Percentiles rank a stretch among this genome's conserved stretches.
Conservation (phyloP, 2,113 vertebrate species). For the Ceuthmochares aereus region DNA sequence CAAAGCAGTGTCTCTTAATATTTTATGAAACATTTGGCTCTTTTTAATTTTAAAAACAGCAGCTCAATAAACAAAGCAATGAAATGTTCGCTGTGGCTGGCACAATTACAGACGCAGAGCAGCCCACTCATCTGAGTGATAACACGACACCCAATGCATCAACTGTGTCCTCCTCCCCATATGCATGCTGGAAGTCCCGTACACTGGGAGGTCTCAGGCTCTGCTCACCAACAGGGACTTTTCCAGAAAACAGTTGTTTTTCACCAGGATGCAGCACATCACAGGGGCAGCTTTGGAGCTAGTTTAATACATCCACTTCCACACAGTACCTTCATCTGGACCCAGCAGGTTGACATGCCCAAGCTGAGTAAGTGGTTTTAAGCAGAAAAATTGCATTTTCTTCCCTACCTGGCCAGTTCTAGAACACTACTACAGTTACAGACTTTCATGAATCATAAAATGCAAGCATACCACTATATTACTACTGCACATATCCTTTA, state of each 20-base stretch:
- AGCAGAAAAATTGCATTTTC: background rate
- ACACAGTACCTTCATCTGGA: background rate
- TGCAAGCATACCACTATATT: background rate
- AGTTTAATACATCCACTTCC: background rate
- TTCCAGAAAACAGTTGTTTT: background rate
- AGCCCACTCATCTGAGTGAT: background rate
- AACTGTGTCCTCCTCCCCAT: background rate
- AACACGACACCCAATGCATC: background rate
- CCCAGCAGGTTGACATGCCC: background rate
- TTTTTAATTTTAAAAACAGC: constrained; percentile 55
- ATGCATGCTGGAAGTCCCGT: rapidly evolving
- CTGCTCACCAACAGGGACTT: background rate
- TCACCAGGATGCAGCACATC: background rate
- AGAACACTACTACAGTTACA: background rate
- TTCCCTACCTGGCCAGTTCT: background rate
- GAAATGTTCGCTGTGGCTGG: background rate
- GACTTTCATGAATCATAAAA: background rate
- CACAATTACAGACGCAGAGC: background rate
- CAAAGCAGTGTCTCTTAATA: constrained; percentile 45
- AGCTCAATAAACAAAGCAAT: constrained; percentile 16
- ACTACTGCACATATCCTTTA: background rate
- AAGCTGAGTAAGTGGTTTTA: background rate
- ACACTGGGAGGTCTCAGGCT: background rate
- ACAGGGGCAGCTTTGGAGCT: background rate
- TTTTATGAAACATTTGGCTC: constrained; percentile 42